Conservation (phyloP, 2,797 vertebrate genomes). For the Cyprinodon diabolis region DNA sequence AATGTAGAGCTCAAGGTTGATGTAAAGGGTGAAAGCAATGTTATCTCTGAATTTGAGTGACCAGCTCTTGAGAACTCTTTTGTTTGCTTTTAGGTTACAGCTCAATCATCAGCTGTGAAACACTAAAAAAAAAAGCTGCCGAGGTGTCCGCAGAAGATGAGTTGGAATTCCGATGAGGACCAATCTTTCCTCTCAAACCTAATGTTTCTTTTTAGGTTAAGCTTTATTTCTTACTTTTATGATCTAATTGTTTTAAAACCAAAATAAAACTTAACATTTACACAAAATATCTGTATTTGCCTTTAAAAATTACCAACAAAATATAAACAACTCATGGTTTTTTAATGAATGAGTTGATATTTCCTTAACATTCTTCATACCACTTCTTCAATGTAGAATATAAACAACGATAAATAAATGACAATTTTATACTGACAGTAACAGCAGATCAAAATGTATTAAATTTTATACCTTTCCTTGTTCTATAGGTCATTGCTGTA, state of each 20-base stretch:
- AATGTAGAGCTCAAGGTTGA: conserved; percentile 47
- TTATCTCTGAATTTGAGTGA: conserved; percentile 11
- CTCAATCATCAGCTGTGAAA: conserved; percentile 30
- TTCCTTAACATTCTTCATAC: background rate
- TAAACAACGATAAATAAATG: too few relatives aligned
- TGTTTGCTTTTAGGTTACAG: conserved; percentile 44
- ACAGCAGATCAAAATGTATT: too few relatives aligned
- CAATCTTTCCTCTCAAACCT: background rate
- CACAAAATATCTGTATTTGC: conserved; percentile 13
- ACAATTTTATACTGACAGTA: too few relatives aligned
- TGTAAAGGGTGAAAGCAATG: conserved; percentile 42
- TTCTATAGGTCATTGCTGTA: background rate
- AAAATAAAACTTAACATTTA: background rate
- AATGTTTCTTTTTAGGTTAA: background rate
- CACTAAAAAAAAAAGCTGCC: conserved; percentile 19
- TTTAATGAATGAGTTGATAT: background rate
- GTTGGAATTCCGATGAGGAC: background rate
- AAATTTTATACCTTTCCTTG: too few relatives aligned
- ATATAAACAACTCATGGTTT: background rate
- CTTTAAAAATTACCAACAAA: background rate
- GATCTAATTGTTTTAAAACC: background rate
- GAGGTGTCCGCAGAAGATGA: conserved; percentile 24
- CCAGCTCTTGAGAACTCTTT: conserved; percentile 43
- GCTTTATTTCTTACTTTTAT: background rate
- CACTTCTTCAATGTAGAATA: background rate